phyloP scores from a whole-genome alignment of 2,888 invertebrate species.

The Nematopogon swammerdamellus region DNA sequence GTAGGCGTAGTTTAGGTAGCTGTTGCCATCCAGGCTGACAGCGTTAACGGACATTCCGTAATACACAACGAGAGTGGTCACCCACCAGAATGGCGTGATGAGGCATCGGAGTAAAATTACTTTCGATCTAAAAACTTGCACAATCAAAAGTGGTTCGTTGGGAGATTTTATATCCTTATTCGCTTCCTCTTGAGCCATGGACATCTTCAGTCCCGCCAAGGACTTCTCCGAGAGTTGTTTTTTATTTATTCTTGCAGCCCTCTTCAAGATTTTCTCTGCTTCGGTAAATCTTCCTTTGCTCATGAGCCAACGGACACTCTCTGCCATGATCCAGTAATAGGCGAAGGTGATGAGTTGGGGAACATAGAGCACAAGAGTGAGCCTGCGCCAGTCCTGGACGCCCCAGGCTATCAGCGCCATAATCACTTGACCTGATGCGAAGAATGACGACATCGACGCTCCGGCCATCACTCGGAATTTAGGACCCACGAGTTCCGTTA shows the following conservation, averaged over 20 bases:
- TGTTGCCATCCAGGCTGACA: slow-evolving; percentile 60
- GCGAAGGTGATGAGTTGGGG: slow-evolving; percentile 63
- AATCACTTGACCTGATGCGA: slow-evolving; percentile 65
- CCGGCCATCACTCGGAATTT: slow-evolving; percentile 66
- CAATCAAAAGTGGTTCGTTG: neutral
- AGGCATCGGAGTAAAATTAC: slow-evolving; percentile 38
- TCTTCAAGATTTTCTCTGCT: slow-evolving; percentile 59
- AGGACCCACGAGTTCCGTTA: slow-evolving; percentile 72
- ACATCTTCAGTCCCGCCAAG: slow-evolving; percentile 12
- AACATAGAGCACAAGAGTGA: slow-evolving; percentile 62
- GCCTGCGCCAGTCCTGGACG: slow-evolving; percentile 63
- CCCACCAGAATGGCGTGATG: slow-evolving; percentile 63
- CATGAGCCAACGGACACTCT: slow-evolving; percentile 73
- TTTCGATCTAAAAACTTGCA: slow-evolving; percentile 31
- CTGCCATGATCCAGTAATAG: slow-evolving; percentile 65
- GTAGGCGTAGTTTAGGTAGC: slow-evolving; percentile 63
- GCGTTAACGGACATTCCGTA: slow-evolving; percentile 66
- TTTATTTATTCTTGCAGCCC: slow-evolving; percentile 60
- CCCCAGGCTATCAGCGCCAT: slow-evolving; percentile 66
- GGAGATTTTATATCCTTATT: neutral
- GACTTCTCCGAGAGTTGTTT: slow-evolving; percentile 26
- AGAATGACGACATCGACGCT: slow-evolving; percentile 64
- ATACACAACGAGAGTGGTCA: slow-evolving; percentile 63
- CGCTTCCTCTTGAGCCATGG: neutral
- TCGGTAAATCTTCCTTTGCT: slow-evolving; percentile 63